These are phyloP conservation scores for Argopecten irradians DNA, from an alignment of 1,140 invertebrate genomes.

Conservation along the genomic window DNA sequence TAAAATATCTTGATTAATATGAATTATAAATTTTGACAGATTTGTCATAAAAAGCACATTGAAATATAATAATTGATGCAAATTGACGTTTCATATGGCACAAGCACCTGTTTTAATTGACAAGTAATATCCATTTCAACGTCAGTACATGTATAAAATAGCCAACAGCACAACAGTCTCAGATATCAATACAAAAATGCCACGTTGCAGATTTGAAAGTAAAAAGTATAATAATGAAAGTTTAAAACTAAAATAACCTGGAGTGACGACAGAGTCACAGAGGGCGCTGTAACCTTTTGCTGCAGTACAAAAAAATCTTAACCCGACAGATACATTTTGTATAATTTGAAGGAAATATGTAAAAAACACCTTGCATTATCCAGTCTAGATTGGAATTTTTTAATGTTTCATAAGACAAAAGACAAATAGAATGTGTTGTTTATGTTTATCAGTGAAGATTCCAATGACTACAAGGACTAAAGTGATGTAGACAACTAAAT, in stretches of 20 bases:
- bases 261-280: too few species aligned
- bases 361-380: too few species aligned
- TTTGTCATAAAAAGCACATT: neutral
- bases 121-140: neutral
- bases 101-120: neutral
- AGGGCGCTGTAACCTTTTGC: neutral
- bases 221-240: neutral
- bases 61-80: neutral
- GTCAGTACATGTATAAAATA: neutral
- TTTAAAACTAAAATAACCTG: too few species aligned
- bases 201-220: neutral
- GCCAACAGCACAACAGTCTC: neutral
- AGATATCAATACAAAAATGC: neutral
- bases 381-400: too few species aligned
- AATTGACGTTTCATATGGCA: neutral
- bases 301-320: neutral
- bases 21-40: neutral
- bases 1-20: neutral
- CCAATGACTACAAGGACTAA: too few species aligned
- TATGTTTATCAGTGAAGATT: too few species aligned
- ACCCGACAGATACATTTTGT: neutral
- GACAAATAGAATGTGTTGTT: too few species aligned
- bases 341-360: neutral
- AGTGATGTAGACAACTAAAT: too few species aligned
- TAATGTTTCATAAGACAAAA: too few species aligned